Evolutionary conservation across 2,888 invertebrate species (phyloP).

Genomic region (Drosophila meridionalis): DNA sequence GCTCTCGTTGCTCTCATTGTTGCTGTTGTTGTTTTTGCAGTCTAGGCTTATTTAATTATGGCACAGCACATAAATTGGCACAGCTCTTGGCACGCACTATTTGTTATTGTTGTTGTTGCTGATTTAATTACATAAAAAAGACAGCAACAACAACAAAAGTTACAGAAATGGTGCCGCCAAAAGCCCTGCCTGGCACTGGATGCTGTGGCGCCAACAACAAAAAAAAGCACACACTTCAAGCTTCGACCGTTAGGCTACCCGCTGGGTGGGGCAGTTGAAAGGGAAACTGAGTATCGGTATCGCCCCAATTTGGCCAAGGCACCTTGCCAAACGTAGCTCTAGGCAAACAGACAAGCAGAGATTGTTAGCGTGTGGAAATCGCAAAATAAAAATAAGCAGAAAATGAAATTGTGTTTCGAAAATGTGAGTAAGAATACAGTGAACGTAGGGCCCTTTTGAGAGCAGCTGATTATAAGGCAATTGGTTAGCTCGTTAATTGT

Average conservation of each 20-base stretch:
- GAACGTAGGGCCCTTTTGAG: background rate
- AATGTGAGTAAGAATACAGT: background rate
- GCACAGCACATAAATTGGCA: conserved; percentile 52
- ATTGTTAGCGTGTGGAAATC: conserved; percentile 10
- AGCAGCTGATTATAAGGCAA: background rate
- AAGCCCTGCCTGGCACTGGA: conserved; percentile 35
- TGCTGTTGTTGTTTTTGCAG: conserved; percentile 27
- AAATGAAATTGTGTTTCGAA: background rate
- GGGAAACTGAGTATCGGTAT: conserved; percentile 18
- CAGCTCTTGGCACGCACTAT: conserved; percentile 49
- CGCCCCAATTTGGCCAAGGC: conserved; percentile 35
- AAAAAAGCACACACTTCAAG: conserved; percentile 19
- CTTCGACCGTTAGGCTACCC: conserved; percentile 18
- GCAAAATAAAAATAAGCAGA: background rate
- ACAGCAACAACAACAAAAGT: conserved; percentile 1
- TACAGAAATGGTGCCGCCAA: conserved; percentile 24
- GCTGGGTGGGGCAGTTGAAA: conserved; percentile 48
- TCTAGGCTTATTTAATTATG: conserved; percentile 66
- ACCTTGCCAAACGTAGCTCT: conserved; percentile 5
- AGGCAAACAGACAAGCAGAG: conserved; percentile 12
- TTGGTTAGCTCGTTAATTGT: conserved; percentile 9
- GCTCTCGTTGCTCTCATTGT: conserved; percentile 3
- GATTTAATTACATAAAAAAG: conserved; percentile 45
- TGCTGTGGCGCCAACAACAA: conserved; percentile 14
- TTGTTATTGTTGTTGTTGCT: conserved; percentile 28